These are phyloP conservation scores for Papilio machaon DNA, from an alignment of 1,140 invertebrate species.

Conservation along the genomic window DNA sequence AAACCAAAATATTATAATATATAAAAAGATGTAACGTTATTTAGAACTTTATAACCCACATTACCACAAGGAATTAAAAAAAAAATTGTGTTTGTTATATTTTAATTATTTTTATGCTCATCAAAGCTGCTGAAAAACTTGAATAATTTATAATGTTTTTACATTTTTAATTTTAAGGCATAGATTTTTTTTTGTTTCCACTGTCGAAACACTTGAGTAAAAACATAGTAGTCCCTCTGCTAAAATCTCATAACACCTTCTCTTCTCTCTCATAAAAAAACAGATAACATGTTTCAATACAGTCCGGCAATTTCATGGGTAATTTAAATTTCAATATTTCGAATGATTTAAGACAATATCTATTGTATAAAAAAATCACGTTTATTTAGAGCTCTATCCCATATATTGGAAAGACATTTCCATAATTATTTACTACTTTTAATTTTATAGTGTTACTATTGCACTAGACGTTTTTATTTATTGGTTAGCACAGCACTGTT, in stretches of 20 bases:
- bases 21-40: too few species aligned
- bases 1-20: too few species aligned
- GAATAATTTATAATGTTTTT: constrained; percentile 14
- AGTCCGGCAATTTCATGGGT: background rate
- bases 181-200: background rate
- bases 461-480: background rate
- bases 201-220: background rate
- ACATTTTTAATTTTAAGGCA: constrained; percentile 15
- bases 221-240: background rate
- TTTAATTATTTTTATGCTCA: constrained; percentile 32
- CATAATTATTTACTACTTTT: too few species aligned
- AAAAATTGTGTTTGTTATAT: background rate
- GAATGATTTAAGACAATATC: background rate
- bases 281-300: background rate
- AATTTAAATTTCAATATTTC: background rate
- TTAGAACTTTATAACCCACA: background rate
- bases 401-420: too few species aligned
- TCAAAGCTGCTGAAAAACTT: constrained; percentile 15
- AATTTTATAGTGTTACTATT: too few species aligned
- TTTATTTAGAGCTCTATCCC: background rate
- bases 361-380: background rate
- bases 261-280: background rate
- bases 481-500: background rate
- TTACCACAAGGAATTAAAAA: background rate
- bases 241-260: too few species aligned